Conservation (phyloP, 2,888 invertebrate species). For the Hedychridium roseum region DNA sequence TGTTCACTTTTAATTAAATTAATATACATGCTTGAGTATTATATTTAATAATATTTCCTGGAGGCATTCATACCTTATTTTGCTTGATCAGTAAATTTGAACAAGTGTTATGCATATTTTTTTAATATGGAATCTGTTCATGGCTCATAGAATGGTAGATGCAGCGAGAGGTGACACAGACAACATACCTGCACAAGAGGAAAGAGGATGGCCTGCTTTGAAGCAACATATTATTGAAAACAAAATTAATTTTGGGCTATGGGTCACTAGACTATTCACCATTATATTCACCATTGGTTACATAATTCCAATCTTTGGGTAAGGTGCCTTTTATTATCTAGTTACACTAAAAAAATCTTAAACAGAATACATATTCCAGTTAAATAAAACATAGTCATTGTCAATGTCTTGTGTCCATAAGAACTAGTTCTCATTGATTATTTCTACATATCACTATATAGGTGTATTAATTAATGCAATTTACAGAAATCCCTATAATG, state of each 20-base stretch:
- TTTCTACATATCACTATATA: too few relatives aligned
- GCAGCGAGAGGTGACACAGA: slow-evolving; percentile 36
- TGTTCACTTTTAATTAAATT: background rate
- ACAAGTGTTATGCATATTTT: background rate
- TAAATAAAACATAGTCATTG: too few relatives aligned
- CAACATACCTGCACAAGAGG: slow-evolving; percentile 36
- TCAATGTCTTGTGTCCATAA: too few relatives aligned
- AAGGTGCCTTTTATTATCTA: slow-evolving; percentile 61
- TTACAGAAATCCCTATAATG: slow-evolving; percentile 75
- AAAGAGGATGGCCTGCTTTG: slow-evolving; percentile 71
- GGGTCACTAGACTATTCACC: slow-evolving; percentile 86
- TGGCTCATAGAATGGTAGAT: slow-evolving; percentile 48
- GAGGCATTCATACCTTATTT: background rate
- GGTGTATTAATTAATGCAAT: too few relatives aligned
- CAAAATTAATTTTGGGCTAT: slow-evolving; percentile 87
- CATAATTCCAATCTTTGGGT: slow-evolving; percentile 89
- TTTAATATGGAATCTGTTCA: background rate
- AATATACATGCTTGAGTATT: background rate
- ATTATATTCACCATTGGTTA: slow-evolving; percentile 86
- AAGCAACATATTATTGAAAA: slow-evolving; percentile 80
- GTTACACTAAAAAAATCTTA: slow-evolving; percentile 14
- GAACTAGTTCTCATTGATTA: too few relatives aligned
- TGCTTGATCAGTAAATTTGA: background rate
- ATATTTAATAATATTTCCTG: background rate
- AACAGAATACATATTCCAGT: background rate